A percentile compares a stretch with the other conserved stretches of the same genome.
Evolutionary conservation across 1,140 invertebrate species (phyloP).

Genomic region (Drosophila varians): DNA sequence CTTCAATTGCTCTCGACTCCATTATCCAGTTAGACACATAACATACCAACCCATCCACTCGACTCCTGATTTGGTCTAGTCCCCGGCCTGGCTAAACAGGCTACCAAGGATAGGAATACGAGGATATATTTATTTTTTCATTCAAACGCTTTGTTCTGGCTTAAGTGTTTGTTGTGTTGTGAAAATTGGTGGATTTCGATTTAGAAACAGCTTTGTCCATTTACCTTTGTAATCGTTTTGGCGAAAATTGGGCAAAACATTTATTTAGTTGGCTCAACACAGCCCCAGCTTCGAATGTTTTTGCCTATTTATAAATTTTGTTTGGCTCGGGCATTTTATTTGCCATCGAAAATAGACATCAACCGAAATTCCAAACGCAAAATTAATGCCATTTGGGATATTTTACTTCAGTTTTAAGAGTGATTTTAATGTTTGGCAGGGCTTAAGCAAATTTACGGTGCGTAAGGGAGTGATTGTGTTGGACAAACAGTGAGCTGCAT

Average conservation of each 20-base stretch:
- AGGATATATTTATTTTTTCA: constrained; percentile 20
- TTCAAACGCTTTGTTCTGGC: constrained; percentile 12
- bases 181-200: constrained; percentile 26
- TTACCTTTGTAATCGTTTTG: not conserved
- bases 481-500: constrained; percentile 15
- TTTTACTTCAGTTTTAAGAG: constrained; percentile 31
- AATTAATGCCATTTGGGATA: constrained; percentile 30
- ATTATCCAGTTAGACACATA: constrained; percentile 56
- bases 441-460: constrained; percentile 57
- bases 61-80: not conserved
- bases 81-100: constrained; percentile 1
- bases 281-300: not conserved
- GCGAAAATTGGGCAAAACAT: not conserved
- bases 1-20: constrained; percentile 63
- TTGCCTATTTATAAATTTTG: not conserved
- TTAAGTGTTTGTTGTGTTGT: constrained; percentile 24
- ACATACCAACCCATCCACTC: constrained; percentile 2
- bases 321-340: constrained; percentile 4
- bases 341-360: constrained; percentile 6
- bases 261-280: not conserved
- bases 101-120: constrained; percentile 20
- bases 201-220: not conserved
- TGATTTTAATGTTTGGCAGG: constrained; percentile 26
- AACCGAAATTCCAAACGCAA: constrained; percentile 6
- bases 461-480: constrained; percentile 19